Conservation (phyloP, 2,113 vertebrate species). For the Collichthys lucidus region DNA sequence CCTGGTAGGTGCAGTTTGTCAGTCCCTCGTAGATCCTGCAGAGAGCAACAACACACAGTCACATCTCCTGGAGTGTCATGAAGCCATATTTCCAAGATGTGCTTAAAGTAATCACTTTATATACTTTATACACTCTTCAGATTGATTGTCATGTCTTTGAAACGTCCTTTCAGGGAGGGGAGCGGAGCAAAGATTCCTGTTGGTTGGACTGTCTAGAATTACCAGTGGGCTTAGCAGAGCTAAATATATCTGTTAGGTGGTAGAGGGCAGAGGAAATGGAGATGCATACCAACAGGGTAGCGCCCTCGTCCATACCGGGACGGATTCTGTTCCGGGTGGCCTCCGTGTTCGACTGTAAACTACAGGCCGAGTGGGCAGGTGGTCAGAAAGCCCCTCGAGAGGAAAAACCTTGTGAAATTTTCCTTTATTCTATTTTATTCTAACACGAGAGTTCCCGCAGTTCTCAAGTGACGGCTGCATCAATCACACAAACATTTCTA, state of each 20-base stretch:
- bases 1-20: slow-evolving; percentile 88
- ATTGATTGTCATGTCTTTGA: slow-evolving; percentile 36
- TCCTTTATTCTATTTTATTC: too few species aligned
- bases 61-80: neutral
- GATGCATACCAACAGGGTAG: slow-evolving; percentile 60
- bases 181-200: slow-evolving; percentile 13
- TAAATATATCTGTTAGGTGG: slow-evolving; percentile 74
- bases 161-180: slow-evolving; percentile 34
- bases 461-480: neutral
- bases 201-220: slow-evolving; percentile 57
- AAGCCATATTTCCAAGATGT: neutral
- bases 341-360: neutral
- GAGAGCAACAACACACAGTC: slow-evolving; percentile 28
- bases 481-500: too few species aligned
- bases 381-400: slow-evolving; percentile 2
- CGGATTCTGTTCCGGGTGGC: slow-evolving; percentile 15
- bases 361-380: neutral
- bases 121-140: neutral
- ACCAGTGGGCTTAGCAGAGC: slow-evolving; percentile 68
- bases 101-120: too few species aligned
- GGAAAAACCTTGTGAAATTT: neutral
- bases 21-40: slow-evolving; percentile 87
- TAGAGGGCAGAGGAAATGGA: slow-evolving; percentile 51
- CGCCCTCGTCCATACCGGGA: slow-evolving; percentile 18
- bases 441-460: neutral